Base-by-base conservation (phyloP, 2,797 vertebrate genomes). In the Petrocephalus schoutedeni region DNA sequence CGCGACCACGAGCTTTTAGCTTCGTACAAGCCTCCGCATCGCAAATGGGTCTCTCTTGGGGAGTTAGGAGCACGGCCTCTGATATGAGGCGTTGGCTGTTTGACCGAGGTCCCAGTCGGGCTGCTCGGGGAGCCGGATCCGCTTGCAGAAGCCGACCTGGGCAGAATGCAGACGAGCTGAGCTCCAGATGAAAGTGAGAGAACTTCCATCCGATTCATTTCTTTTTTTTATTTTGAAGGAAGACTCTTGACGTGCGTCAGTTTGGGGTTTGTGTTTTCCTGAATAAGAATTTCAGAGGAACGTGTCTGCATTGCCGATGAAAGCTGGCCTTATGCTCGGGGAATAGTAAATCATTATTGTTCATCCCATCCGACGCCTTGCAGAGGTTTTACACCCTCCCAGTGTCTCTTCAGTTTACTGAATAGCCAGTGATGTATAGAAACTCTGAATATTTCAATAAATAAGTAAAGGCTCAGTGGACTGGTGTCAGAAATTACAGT, bases 201-300 rank as follows among this genome's bases (percentile, higher is more conserved):
- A 77, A 49, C 19, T 77, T 41, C 71, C 71, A 19, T 36, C 19
- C 45, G 32, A 57, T 83, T 64, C 2, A 56, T 61, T 21, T 83
- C 10, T 45, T 45, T 77, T 82, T 80, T 28, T 28, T 28, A 0
- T 21, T 83, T 53, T 32, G 3, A 83, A 28, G 21, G 45, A 83
- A 54, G 80, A 53, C 19, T 53, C 41, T 83, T 28, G 41, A 54
- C 45, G 16, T 3, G 23, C 45, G 23, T 83, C 45, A 83, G 45
- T 83, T 5, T n/a, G 7, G 2, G 49, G 45, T 21, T 21, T 83
- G 45, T 51, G 19, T 83, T 77, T 49, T 49, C 71, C 71, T 14
- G 71, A 77, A 85, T 85, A 85, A 54, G 21, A 85, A 16, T 85
- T 85, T 32, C 53, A 85, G 53, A 85, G 16, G 71, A 77, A 45